These are phyloP conservation scores for Patella vulgata DNA, from an alignment of 1,140 invertebrate species.

Conservation along the genomic window DNA sequence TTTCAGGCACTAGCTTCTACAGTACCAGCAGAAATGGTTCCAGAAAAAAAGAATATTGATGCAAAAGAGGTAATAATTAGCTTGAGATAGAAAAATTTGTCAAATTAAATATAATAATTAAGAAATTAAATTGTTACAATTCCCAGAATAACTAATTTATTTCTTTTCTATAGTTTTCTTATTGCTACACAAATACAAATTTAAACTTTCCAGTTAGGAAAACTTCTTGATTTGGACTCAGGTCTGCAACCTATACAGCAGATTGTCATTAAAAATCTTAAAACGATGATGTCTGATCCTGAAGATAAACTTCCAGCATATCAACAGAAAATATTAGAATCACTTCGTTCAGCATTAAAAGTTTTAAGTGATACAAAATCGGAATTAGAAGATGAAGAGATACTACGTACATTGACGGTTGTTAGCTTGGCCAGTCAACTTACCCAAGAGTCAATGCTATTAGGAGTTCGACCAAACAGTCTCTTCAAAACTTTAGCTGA, in stretches of 20 bases:
- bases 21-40: no score
- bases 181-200: no score
- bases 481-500: constrained; percentile 46
- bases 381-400: constrained; percentile 36
- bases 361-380: constrained; percentile 21
- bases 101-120: no score
- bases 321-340: constrained; percentile 42
- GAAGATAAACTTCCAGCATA: constrained; percentile 37
- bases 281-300: constrained; percentile 33
- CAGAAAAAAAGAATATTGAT: no score
- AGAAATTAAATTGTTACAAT: no score
- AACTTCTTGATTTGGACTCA: no score
- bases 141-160: no score
- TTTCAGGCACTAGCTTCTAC: no score
- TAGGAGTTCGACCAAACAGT: constrained; percentile 47
- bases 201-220: no score
- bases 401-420: constrained; percentile 42
- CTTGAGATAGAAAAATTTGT: no score
- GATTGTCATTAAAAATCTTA: constrained; percentile 35
- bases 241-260: constrained; percentile 6
- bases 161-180: no score
- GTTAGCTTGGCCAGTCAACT: constrained; percentile 52
- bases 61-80: no score
- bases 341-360: constrained; percentile 33
- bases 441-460: constrained; percentile 42